Evolutionary conservation across 1,140 invertebrate species (phyloP).

Genomic region (Akabosia matsudoensis): DNA sequence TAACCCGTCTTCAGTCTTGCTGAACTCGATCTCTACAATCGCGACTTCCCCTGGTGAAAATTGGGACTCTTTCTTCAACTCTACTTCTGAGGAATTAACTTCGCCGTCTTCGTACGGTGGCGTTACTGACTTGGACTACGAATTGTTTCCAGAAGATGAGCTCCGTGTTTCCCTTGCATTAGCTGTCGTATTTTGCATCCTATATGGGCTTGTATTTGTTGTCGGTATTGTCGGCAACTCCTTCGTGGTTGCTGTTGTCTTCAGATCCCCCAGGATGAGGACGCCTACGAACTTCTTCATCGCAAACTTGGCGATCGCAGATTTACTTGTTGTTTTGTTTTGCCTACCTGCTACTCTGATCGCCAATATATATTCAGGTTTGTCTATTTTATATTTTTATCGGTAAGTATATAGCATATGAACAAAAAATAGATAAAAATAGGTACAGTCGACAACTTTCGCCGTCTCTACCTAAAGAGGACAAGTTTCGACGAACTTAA

Average conservation of each 20-base stretch:
- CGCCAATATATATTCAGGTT: conserved; percentile 50
- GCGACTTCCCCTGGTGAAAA: conserved; percentile 8
- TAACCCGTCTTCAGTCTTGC: not conserved
- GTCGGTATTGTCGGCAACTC: conserved; percentile 57
- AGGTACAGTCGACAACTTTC: too few species aligned
- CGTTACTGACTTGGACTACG: not conserved
- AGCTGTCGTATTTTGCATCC: conserved; percentile 58
- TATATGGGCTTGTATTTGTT: conserved; percentile 75
- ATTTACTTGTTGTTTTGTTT: conserved; percentile 57
- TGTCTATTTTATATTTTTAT: conserved; percentile 33
- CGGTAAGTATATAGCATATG: too few species aligned
- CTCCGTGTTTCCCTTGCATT: conserved; percentile 31
- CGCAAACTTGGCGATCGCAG: conserved; percentile 54
- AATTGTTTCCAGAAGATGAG: conserved; percentile 33
- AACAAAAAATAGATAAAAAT: not conserved
- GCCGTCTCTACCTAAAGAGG: too few species aligned
- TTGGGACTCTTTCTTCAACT: not conserved
- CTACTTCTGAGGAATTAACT: not conserved
- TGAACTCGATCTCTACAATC: conserved; percentile 1
- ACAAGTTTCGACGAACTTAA: too few species aligned
- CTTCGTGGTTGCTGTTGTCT: conserved; percentile 56
- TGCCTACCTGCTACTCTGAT: conserved; percentile 59
- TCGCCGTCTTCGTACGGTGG: not conserved
- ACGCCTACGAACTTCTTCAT: conserved; percentile 56
- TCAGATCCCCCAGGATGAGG: conserved; percentile 53